Base-by-base conservation (phyloP, 2,888 invertebrate genomes). In the Erebia ligea region DNA sequence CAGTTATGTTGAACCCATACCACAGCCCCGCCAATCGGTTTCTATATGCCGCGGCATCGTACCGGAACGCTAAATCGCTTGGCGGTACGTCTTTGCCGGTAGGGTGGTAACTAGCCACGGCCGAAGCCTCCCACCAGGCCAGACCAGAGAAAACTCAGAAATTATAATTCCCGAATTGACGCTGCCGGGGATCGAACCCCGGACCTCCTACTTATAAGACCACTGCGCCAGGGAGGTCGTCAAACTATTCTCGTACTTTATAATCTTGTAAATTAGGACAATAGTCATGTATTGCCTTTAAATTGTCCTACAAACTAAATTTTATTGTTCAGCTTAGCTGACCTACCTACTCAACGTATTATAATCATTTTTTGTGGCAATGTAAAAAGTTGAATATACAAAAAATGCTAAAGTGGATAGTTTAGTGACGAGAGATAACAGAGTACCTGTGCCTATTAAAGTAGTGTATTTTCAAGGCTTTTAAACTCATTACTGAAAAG, bases 381-480 rank as follows among this genome's bases (percentile, higher is more conserved):
- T 21, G 15, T 62, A 11, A 61, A 45, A 61, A 45, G 45, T 17
- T 42, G 17, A 40, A 9, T 40, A 17, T 42, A 19, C 61, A 13
- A 61, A 45, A 61, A 61, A 45, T 13, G 6, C 13, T 17, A 2
- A 42, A 59, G 10, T n/a, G n/a, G 42, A 64, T 70, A 21, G 57
- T 56, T 21, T 34, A 45, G 45, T 19, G 5, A 61, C 19, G 5
- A 13, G n/a, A n/a, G n/a, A n/a, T n/a, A 40, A 52, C 17, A 9
- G 17, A 17, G 8, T 52, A 21, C 1, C 9, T 10, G 19, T 54
- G 21, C 21, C 9, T 1, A 57, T 15, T 13, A 11, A 25, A 57
- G 25, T 6, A 13, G 25, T 15, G 1, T 25, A 5, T 25, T 13
- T 25, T 6, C 11, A 57, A 57, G 25, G 11, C 15, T 21, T 25